phyloP scores from a whole-genome alignment of 1,140 invertebrate species.

The Drosophila lowei region DNA sequence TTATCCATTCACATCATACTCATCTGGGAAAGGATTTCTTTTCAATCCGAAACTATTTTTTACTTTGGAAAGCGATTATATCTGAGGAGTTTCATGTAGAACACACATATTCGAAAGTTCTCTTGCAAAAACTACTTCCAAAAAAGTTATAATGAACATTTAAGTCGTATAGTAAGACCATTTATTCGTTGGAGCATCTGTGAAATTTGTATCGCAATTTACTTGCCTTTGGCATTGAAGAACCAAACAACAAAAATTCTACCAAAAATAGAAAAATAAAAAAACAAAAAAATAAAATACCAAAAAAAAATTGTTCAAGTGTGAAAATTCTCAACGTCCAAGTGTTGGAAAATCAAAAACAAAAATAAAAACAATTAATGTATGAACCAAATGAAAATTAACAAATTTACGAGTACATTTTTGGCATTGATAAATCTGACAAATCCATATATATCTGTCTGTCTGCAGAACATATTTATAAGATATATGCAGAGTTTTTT shows the following conservation, averaged over 20 bases:
- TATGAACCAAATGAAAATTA: constrained; percentile 2
- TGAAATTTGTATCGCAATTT: constrained; percentile 27
- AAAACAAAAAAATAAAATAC: constrained; percentile 1
- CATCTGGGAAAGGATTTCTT: no score
- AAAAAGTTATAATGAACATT: no score
- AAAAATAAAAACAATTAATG: constrained; percentile 39
- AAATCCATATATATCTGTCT: not conserved
- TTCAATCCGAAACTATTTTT: no score
- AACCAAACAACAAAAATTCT: constrained; percentile 1
- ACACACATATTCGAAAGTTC: no score
- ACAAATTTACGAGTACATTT: constrained; percentile 26
- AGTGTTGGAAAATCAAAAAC: constrained; percentile 20
- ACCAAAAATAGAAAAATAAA: constrained; percentile 19
- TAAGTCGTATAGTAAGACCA: no score
- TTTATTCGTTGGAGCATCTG: not conserved
- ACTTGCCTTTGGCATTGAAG: constrained; percentile 26
- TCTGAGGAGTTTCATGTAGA: no score
- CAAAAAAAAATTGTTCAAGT: constrained; percentile 33
- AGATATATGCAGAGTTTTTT: constrained; percentile 20
- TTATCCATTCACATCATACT: no score
- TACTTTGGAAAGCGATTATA: no score
- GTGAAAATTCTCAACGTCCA: constrained; percentile 31
- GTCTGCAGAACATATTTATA: not conserved
- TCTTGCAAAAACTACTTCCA: no score
- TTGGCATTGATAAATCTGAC: constrained; percentile 45